Evolutionary conservation across 2,113 vertebrate genomes (phyloP).

Genomic region (Spizaetus ornatus): DNA sequence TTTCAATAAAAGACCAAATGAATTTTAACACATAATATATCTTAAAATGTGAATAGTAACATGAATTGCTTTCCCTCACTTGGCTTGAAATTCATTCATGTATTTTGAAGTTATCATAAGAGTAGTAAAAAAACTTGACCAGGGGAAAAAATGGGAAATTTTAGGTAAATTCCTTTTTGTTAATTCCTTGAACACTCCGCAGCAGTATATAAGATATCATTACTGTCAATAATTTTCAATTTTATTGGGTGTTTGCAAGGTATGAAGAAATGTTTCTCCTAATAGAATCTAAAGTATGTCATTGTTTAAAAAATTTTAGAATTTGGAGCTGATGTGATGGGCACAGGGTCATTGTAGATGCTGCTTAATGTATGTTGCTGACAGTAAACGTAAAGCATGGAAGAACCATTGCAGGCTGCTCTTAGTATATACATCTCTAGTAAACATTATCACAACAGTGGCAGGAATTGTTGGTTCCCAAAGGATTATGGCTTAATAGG

Average conservation of each 20-base stretch:
- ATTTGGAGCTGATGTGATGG: background rate
- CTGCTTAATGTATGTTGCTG: background rate
- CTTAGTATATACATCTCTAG: background rate
- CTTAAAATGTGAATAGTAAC: background rate
- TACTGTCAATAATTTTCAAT: background rate
- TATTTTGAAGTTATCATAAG: background rate
- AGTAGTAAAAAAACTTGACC: background rate
- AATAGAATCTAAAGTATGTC: background rate
- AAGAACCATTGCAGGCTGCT: background rate
- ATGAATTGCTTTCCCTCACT: background rate
- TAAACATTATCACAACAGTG: background rate
- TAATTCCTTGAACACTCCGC: background rate
- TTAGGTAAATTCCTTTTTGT: background rate
- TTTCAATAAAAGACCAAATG: slow-evolving; percentile 5
- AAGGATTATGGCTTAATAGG: background rate
- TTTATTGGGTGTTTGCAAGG: background rate
- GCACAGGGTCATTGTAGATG: background rate
- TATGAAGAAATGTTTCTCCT: background rate
- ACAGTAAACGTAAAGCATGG: background rate
- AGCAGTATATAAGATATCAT: background rate
- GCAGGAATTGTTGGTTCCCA: background rate
- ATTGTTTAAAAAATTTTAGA: background rate
- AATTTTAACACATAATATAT: background rate
- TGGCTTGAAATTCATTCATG: background rate
- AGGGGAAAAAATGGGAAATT: background rate